These are phyloP conservation scores for Astyanax mexicanus DNA, from an alignment of 2,797 vertebrate genomes.

Conservation along the genomic window DNA sequence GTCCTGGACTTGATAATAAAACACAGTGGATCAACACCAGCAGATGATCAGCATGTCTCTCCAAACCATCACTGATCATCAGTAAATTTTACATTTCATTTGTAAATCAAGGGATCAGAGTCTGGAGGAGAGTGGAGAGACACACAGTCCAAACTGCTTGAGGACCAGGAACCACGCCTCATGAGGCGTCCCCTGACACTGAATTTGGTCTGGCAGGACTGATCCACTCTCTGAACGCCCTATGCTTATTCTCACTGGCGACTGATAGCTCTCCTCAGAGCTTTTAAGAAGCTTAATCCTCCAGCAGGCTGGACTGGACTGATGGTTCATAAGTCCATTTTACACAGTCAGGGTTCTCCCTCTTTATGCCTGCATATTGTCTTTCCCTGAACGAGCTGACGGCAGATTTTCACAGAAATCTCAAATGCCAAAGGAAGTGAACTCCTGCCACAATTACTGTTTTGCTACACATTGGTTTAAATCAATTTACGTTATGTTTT, in stretches of 20 bases:
- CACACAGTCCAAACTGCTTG: too few relatives aligned
- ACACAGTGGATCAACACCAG: too few relatives aligned
- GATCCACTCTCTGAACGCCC: neutral
- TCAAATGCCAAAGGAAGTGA: neutral
- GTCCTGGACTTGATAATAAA: too few relatives aligned
- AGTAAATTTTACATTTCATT: too few relatives aligned
- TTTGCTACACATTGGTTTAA: neutral
- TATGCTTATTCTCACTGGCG: neutral
- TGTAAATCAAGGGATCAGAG: too few relatives aligned
- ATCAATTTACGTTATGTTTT: too few relatives aligned
- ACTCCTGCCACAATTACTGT: neutral
- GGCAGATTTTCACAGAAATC: neutral
- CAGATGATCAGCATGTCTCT: too few relatives aligned
- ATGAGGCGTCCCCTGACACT: neutral
- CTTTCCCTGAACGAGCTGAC: too few relatives aligned
- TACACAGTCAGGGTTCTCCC: neutral
- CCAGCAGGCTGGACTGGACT: neutral
- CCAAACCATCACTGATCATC: too few relatives aligned
- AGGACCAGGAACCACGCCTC: neutral
- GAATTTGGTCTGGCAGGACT: neutral
- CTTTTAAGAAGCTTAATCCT: neutral
- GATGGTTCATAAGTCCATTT: neutral
- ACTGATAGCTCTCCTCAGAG: neutral
- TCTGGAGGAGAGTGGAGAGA: too few relatives aligned
- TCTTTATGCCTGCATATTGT: neutral